Evolutionary conservation across 2,888 invertebrate genomes (phyloP).

Genomic region (Neoitamus cyanurus): DNA sequence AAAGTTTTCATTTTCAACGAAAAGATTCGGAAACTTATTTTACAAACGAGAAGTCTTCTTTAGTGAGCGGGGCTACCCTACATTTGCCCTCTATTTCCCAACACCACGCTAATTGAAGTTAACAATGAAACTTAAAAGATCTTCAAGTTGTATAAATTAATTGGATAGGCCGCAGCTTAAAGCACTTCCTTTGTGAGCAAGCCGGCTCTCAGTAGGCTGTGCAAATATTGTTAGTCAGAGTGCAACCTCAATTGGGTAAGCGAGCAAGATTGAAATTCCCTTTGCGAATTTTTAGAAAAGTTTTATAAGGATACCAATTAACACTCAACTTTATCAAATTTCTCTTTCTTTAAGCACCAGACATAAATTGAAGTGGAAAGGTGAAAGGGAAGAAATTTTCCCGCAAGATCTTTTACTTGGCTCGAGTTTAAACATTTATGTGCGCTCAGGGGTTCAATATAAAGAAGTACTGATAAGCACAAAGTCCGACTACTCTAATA

Average conservation of each 20-base stretch:
- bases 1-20: too few relatives aligned
- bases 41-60: too few relatives aligned
- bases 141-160: not conserved
- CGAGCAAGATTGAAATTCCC: not conserved
- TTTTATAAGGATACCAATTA: not conserved
- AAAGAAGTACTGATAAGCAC: slow-evolving; percentile 11
- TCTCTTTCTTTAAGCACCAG: not conserved
- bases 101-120: too few relatives aligned
- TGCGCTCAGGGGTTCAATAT: not conserved
- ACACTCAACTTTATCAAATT: not conserved
- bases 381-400: not conserved
- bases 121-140: not conserved
- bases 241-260: not conserved
- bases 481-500: not conserved
- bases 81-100: too few relatives aligned
- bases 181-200: not conserved
- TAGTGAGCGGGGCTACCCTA: too few relatives aligned
- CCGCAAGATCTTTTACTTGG: not conserved
- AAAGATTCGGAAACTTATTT: too few relatives aligned
- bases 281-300: not conserved
- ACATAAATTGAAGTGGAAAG: not conserved
- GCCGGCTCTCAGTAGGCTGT: not conserved
- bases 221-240: not conserved
- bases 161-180: not conserved
- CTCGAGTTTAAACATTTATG: not conserved